Conservation (phyloP, 2,888 invertebrate genomes). For the Chrysodeixis includens region DNA sequence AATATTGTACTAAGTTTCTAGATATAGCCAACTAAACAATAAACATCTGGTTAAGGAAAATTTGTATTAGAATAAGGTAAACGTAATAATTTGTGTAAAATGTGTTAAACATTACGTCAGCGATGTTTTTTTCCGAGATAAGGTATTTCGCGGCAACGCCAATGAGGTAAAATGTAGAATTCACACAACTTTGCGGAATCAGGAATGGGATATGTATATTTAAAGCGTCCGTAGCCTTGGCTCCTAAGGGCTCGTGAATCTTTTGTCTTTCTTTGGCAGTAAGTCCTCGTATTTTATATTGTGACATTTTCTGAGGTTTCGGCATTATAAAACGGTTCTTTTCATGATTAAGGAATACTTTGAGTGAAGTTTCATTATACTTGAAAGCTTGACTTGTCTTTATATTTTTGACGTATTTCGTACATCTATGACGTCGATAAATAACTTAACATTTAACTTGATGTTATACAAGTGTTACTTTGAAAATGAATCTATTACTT, state of each 20-base stretch:
- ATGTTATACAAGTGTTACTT: neutral
- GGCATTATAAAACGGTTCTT: conserved; percentile 49
- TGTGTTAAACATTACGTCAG: conserved; percentile 27
- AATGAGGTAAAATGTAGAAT: conserved; percentile 51
- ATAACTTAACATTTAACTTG: neutral
- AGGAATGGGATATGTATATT: conserved; percentile 52
- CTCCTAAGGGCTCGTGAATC: conserved; percentile 62
- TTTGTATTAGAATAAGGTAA: conserved; percentile 23
- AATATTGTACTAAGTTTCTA: conserved; percentile 13
- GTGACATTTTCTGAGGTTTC: conserved; percentile 54
- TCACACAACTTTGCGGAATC: conserved; percentile 45
- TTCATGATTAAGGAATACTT: conserved; percentile 51
- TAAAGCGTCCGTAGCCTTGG: conserved; percentile 59
- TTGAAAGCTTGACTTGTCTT: conserved; percentile 25
- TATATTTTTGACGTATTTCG: conserved; percentile 11
- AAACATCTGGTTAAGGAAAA: conserved; percentile 23
- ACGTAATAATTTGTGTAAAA: conserved; percentile 12
- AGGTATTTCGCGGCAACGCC: conserved; percentile 35
- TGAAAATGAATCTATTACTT: neutral
- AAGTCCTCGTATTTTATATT: conserved; percentile 55
- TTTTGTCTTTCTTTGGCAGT: conserved; percentile 65
- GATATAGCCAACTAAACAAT: conserved; percentile 3
- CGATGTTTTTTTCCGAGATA: conserved; percentile 30
- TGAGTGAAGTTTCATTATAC: conserved; percentile 37
- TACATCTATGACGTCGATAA: conserved; percentile 4